Conservation (phyloP, 1,140 invertebrate genomes). For the Trichonephila clavata region DNA sequence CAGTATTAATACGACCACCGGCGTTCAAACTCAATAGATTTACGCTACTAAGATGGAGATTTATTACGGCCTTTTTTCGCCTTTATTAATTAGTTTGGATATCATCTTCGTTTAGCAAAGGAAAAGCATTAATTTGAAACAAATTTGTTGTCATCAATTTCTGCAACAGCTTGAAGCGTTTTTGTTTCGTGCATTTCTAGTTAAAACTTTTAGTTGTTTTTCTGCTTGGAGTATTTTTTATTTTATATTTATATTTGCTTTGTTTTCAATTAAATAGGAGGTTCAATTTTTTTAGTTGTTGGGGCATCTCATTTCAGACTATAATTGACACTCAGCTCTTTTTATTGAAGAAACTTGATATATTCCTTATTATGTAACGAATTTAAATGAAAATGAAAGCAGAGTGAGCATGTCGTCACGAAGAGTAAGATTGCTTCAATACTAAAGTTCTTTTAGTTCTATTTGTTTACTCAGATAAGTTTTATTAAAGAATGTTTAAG, state of each 20-base stretch:
- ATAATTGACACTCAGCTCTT: not conserved
- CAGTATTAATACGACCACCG: conserved; percentile 75
- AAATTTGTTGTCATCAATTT: conserved; percentile 76
- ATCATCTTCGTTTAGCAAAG: conserved; percentile 68
- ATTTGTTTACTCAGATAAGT: no score
- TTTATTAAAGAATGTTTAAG: no score
- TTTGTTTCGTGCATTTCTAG: not conserved
- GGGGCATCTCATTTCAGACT: not conserved
- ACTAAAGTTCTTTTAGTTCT: no score
- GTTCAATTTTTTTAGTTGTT: not conserved
- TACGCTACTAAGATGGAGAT: conserved; percentile 70
- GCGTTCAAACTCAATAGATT: conserved; percentile 76
- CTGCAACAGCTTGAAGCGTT: conserved; percentile 1
- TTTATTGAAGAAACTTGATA: not conserved
- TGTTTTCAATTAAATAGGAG: not conserved
- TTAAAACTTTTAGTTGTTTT: not conserved
- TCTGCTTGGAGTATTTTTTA: not conserved
- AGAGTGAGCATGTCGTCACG: not conserved
- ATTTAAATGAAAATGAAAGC: not conserved
- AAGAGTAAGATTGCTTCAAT: not conserved
- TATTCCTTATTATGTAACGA: not conserved
- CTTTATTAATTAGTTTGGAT: conserved; percentile 76
- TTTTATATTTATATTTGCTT: not conserved
- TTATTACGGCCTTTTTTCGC: conserved; percentile 67
- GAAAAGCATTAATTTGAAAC: conserved; percentile 72